These are phyloP conservation scores for Hiodon alosoides DNA, from an alignment of 2,113 vertebrate genomes.

Conservation along the genomic window DNA sequence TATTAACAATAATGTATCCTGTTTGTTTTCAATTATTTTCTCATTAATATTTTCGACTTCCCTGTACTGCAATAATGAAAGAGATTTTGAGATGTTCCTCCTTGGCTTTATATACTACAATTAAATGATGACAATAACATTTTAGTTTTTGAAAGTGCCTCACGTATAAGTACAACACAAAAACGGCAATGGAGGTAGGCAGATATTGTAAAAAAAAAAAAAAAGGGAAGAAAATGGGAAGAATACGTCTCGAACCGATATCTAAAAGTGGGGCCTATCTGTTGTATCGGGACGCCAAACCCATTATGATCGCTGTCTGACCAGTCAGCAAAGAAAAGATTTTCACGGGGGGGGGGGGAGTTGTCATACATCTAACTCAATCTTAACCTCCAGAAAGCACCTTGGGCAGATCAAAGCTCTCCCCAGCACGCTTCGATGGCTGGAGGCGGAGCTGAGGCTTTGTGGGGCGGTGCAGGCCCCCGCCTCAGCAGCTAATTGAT, in stretches of 20 bases:
- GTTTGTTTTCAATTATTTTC: neutral
- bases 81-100: neutral
- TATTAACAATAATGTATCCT: neutral
- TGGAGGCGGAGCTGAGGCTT: neutral
- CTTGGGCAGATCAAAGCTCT: neutral
- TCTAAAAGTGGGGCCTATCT: too few relatives aligned
- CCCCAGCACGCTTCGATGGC: neutral
- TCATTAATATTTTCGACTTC: neutral
- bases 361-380: neutral
- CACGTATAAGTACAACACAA: too few relatives aligned
- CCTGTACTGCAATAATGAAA: neutral
- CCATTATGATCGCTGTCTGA: too few relatives aligned
- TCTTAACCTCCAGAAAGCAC: neutral
- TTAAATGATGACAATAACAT: neutral
- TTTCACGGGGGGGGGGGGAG: neutral
- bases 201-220: too few relatives aligned
- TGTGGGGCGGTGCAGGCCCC: neutral
- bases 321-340: too few relatives aligned
- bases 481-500: constrained; percentile 1
- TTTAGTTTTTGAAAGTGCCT: neutral
- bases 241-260: too few relatives aligned
- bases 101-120: neutral
- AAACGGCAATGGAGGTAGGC: too few relatives aligned
- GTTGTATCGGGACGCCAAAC: too few relatives aligned
- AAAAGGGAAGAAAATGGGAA: too few relatives aligned